Percentiles rank a stretch among this genome's conserved stretches.
Evolutionary conservation across 2,797 vertebrate genomes (phyloP).

Genomic region (Enteromius radiatus): DNA sequence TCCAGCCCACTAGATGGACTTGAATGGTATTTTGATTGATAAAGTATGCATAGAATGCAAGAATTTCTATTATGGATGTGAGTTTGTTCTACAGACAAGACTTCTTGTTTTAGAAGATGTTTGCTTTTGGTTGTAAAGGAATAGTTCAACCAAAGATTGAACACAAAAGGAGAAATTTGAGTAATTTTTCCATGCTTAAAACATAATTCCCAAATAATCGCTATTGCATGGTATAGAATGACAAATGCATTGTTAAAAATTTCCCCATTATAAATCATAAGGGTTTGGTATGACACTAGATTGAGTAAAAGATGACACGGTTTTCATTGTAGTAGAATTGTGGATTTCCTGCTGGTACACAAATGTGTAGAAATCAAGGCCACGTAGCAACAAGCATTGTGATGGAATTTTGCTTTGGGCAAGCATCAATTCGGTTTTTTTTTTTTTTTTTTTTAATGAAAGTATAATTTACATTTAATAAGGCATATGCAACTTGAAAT

Average conservation of each 20-base stretch:
- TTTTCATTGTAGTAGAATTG: background rate
- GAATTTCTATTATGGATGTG: background rate
- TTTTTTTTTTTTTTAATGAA: background rate
- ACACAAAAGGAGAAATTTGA: background rate
- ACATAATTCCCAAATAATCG: background rate
- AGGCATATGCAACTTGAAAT: background rate
- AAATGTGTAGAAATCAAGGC: background rate
- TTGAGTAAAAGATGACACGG: background rate
- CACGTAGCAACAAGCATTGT: background rate
- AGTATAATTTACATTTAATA: background rate
- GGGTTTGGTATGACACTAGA: background rate
- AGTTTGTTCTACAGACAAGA: no score
- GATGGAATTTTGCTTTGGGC: background rate
- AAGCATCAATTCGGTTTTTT: background rate
- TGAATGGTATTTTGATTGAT: background rate
- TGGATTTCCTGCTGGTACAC: background rate
- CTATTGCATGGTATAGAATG: background rate
- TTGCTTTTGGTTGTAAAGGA: background rate
- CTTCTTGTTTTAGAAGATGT: background rate
- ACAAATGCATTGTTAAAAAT: background rate
- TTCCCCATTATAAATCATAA: background rate
- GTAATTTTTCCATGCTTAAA: background rate
- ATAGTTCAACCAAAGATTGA: background rate
- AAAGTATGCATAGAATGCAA: background rate
- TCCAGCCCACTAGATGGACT: background rate